These are phyloP conservation scores for Caradrina kadenii DNA, from an alignment of 2,888 invertebrate species.

Conservation along the genomic window DNA sequence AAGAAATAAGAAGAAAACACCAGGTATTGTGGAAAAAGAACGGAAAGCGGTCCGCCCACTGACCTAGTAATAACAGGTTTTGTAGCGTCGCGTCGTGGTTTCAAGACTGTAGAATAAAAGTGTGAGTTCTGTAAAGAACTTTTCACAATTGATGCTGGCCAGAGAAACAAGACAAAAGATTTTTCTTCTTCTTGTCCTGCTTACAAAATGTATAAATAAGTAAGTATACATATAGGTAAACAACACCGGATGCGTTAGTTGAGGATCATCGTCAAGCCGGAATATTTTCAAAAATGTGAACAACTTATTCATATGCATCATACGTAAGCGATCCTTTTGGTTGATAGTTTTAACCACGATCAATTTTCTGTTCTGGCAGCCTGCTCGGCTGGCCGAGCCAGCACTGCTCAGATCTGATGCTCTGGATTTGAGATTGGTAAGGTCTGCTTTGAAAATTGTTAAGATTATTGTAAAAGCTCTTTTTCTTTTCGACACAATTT, in stretches of 20 bases:
- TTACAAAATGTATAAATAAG: too few species aligned
- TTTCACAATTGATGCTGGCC: too few species aligned
- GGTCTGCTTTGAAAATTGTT: neutral
- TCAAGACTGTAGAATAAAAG: neutral
- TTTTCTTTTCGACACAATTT: neutral
- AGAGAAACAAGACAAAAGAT: too few species aligned
- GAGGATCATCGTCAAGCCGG: neutral
- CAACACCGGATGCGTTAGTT: constrained; percentile 12
- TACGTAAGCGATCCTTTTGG: neutral
- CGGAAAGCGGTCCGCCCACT: constrained; percentile 27
- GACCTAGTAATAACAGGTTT: constrained; percentile 35
- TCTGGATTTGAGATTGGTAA: neutral
- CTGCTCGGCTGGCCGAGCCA: neutral
- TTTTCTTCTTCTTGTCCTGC: too few species aligned
- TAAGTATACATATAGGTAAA: neutral
- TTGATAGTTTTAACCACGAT: neutral
- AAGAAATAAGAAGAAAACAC: constrained; percentile 20
- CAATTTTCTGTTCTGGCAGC: neutral
- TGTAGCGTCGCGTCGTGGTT: constrained; percentile 16
- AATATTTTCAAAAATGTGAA: constrained; percentile 6
- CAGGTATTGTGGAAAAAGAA: constrained; percentile 23
- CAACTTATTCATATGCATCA: constrained; percentile 24
- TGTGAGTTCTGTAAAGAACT: too few species aligned
- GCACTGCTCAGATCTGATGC: neutral
- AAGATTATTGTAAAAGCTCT: neutral